Evolutionary conservation across 2,797 vertebrate genomes (phyloP), one percentile per base, ranked within the genome.

Genomic region (Syngnathus acus): DNA sequence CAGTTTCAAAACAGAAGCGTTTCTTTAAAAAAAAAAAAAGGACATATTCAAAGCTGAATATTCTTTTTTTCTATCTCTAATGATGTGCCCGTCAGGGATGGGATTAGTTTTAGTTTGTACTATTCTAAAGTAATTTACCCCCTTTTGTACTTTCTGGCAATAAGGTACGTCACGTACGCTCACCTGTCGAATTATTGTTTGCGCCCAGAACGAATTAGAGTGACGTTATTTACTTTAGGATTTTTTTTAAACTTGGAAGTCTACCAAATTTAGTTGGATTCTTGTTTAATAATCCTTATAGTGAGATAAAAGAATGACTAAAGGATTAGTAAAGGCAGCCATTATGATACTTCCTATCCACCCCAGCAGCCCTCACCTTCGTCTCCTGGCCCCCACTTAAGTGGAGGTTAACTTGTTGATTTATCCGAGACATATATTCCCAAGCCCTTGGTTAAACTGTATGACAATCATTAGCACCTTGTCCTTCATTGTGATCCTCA

Each of bases 221-320:
- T 32, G 9, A 57, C 23, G 6, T 26, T 10, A 57, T 57, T 54
- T 55, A 2, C 23, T 14, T 26, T 13, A 11, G 21, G 10, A 11
- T 54, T 23, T 14, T 57, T 57, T 23, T 61, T 1, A 5, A 40
- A 61, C 40, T 11, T 62, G 59, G 59, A 42, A 6, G 38, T 14
- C 39, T 26, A 76, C 65, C 67, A 80, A 77, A 67, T 60, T 68
- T 76, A 68, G 59, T 37, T 63, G 66, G 71, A 71, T 76, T 81
- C 81, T 58, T 47, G 71, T 72, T 64, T 65, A 69, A 72, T 85
- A 68, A 72, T 85, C 78, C 86, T 84, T 82, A 74, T 81, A 62
- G 77, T 66, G 37, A 73, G 68, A 73, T 71, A 70, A 64, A 67
- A 54, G 67, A 70, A 69, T 61, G 74, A 76, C 68, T 65, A 74